Evolutionary conservation across 2,113 vertebrate species (phyloP), one percentile per base, ranked within the genome.

Genomic region (Rhabdornis inornatus): DNA sequence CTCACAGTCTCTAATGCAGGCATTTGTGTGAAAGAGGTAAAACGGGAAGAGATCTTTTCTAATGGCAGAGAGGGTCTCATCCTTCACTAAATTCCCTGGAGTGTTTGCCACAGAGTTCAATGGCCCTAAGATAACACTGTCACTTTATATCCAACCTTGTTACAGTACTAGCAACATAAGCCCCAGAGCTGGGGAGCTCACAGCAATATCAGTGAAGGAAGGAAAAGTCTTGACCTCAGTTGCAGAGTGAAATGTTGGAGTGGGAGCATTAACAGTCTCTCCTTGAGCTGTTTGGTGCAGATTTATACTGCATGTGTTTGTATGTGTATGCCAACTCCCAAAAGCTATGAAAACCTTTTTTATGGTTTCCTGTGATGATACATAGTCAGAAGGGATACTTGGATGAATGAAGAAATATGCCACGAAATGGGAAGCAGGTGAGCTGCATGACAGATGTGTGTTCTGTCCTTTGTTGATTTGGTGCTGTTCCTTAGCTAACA

Each of bases 261-360:
- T 30, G 57, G 59, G 59, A 93, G 55, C 66, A 55, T 63, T 88
- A 75, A 40, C 25, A 4, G 68, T 50, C 84, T 82, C 4, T 90
- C 88, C 92, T 90, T 88, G 92, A 87, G 86, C 93, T 87, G 76
- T 56, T 90, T 30, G 79, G 79, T 65, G 69, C 90, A 92, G 90
- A 84, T 92, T 92, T 90, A 75, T 75, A 27, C 78, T 91, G 66
- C 30, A 21, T 95, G 85, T 92, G 74, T 92, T 85, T 94, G n/a
- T 87, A 33, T 39, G 19, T 82, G 57, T 42, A 75, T 81, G 88
- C 72, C 76, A 93, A n/a, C 71, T 93, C 90, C 56, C 44, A 74
- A 83, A 90, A 94, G 85, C 93, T 87, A 74, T 75, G 79, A 78
- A 83, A 92, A 87, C 79, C 70, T 94, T 80, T 94, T 94, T 84